Evolutionary conservation across 2,113 vertebrate genomes (phyloP).

Genomic region (Azemiops feae): DNA sequence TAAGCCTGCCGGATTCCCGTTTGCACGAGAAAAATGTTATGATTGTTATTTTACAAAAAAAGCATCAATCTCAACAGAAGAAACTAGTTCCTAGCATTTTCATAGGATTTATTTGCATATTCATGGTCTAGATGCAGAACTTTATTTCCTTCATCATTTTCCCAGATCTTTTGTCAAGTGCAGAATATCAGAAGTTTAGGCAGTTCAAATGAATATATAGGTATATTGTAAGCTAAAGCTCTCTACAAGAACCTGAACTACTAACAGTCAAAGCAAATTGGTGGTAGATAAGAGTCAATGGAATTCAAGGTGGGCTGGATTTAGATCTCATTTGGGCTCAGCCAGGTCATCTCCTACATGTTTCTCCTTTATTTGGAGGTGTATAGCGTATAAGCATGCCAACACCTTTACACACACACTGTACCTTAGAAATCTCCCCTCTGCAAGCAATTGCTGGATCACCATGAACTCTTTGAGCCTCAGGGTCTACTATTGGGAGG

Average conservation of each 20-base stretch:
- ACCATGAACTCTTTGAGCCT: neutral
- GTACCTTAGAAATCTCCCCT: neutral
- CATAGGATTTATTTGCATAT: neutral
- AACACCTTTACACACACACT: neutral
- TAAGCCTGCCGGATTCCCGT: neutral
- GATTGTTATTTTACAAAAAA: neutral
- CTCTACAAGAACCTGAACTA: neutral
- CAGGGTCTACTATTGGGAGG: neutral
- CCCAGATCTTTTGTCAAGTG: neutral
- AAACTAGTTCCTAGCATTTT: neutral
- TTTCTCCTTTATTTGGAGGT: neutral
- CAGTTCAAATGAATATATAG: neutral
- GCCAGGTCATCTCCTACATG: neutral
- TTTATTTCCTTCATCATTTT: neutral
- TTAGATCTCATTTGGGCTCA: neutral
- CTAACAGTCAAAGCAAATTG: neutral
- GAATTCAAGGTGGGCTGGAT: neutral
- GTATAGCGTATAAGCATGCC: neutral
- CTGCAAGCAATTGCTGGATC: neutral
- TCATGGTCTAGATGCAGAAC: neutral
- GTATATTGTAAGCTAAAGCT: neutral
- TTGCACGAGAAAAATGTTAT: neutral
- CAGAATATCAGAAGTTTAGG: neutral
- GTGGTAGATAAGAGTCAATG: neutral
- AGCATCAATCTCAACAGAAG: neutral